Evolutionary conservation across 2,797 vertebrate genomes (phyloP).

Genomic region (Sebastes matsubarae): DNA sequence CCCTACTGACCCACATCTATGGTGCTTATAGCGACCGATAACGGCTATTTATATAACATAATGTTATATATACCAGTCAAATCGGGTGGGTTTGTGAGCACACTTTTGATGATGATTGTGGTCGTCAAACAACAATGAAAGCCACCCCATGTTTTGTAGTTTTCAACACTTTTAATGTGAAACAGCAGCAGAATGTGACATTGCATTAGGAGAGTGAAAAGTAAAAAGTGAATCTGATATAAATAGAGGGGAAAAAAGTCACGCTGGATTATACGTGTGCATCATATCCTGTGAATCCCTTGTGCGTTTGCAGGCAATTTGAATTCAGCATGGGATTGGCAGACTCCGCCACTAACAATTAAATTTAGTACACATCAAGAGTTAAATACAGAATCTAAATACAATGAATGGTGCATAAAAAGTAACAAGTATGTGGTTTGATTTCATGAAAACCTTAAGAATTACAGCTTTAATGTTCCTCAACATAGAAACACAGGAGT

Average conservation of each 20-base stretch:
- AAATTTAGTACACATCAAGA: not conserved
- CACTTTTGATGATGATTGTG: not conserved
- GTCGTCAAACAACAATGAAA: not conserved
- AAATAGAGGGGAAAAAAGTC: not conserved
- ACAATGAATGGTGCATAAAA: not conserved
- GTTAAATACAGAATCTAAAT: not conserved
- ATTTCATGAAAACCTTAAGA: not conserved
- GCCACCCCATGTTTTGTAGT: not conserved
- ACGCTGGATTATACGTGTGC: not conserved
- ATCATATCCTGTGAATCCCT: not conserved
- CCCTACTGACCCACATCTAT: too few species aligned
- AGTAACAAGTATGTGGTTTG: not conserved
- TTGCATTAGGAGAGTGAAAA: not conserved
- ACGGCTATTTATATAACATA: too few species aligned
- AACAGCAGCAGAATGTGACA: not conserved
- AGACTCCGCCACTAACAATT: not conserved
- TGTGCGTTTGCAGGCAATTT: not conserved
- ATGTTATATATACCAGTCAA: too few species aligned
- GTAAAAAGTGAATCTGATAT: not conserved
- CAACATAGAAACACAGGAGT: not conserved
- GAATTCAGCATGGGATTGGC: not conserved
- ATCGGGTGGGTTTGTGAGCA: not conserved
- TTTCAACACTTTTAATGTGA: not conserved
- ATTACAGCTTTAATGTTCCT: not conserved
- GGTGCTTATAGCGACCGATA: too few species aligned